Evolutionary conservation across 53 echinoderm and acorn worm species (phyloP).

Genomic region (Holothuria leucospilota): DNA sequence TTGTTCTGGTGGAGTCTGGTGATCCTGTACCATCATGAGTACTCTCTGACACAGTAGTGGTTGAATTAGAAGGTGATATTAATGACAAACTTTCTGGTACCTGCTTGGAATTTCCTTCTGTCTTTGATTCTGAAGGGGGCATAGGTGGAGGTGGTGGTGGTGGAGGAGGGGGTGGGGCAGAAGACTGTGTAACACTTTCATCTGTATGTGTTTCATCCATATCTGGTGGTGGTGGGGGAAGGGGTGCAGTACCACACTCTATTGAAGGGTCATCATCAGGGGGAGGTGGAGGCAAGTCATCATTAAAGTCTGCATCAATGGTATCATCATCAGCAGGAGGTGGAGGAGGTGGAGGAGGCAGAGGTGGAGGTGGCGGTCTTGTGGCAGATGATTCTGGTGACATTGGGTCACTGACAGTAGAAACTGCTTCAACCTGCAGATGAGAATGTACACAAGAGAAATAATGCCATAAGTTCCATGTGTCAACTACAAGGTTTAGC

Average conservation of each 20-base stretch:
- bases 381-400: slow-evolving; percentile 35
- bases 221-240: slow-evolving; percentile 60
- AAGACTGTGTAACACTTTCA: slow-evolving; percentile 11
- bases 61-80: slow-evolving; percentile 49
- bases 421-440: too few relatives aligned
- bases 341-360: slow-evolving; percentile 26
- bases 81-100: slow-evolving; percentile 66
- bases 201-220: background rate
- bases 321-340: background rate
- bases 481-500: too few relatives aligned
- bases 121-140: slow-evolving; percentile 7
- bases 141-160: slow-evolving; percentile 28
- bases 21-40: slow-evolving; percentile 47
- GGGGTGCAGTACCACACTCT: slow-evolving; percentile 42
- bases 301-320: background rate
- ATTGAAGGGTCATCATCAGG: slow-evolving; percentile 37
- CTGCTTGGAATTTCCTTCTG: slow-evolving; percentile 12
- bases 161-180: slow-evolving; percentile 34
- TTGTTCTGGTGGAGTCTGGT: slow-evolving; percentile 39
- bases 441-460: too few relatives aligned
- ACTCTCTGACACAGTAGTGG: slow-evolving; percentile 47
- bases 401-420: slow-evolving; percentile 7
- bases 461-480: too few relatives aligned
- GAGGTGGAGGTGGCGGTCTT: slow-evolving; percentile 19
- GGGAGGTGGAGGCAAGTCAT: slow-evolving; percentile 77